A percentile compares a stretch with the other conserved stretches of the same genome.
Evolutionary conservation across 2,797 vertebrate genomes (phyloP).

Genomic region (Parotocinclus haroldoi): DNA sequence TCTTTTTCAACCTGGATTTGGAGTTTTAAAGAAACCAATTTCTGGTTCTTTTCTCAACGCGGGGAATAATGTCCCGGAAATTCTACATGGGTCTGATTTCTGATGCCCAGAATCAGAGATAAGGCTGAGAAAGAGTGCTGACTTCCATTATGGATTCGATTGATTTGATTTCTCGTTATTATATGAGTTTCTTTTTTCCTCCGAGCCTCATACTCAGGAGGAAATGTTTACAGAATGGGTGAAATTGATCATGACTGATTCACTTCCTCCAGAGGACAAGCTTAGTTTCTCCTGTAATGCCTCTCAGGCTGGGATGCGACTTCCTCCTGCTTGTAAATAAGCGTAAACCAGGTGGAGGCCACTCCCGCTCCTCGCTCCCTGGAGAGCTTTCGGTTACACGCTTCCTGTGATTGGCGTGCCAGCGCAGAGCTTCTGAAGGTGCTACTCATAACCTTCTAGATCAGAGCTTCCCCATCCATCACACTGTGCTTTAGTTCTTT

Average conservation of each 20-base stretch:
- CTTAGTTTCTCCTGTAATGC: constrained; percentile 55
- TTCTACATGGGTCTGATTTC: no score
- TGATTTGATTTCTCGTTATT: background rate
- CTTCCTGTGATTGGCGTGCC: constrained; percentile 63
- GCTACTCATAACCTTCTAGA: background rate
- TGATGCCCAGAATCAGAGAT: no score
- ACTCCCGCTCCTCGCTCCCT: constrained; percentile 54
- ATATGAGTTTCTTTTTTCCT: constrained; percentile 3
- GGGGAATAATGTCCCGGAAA: no score
- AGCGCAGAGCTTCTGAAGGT: constrained; percentile 58
- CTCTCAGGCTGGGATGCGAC: constrained; percentile 61
- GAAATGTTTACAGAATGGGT: constrained; percentile 53
- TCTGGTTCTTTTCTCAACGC: no score
- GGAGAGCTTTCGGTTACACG: constrained; percentile 53
- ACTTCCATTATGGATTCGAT: no score
- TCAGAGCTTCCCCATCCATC: background rate
- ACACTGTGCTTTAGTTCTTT: background rate
- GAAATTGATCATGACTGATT: constrained; percentile 69
- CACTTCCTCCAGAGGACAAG: constrained; percentile 66
- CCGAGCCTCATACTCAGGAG: constrained; percentile 23
- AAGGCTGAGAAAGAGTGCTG: no score
- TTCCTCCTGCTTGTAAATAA: constrained; percentile 61
- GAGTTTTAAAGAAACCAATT: no score
- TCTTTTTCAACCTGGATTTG: no score
- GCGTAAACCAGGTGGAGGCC: constrained; percentile 60